Base-by-base conservation (phyloP, 2,888 invertebrate species). In the Drosophila affinis region DNA sequence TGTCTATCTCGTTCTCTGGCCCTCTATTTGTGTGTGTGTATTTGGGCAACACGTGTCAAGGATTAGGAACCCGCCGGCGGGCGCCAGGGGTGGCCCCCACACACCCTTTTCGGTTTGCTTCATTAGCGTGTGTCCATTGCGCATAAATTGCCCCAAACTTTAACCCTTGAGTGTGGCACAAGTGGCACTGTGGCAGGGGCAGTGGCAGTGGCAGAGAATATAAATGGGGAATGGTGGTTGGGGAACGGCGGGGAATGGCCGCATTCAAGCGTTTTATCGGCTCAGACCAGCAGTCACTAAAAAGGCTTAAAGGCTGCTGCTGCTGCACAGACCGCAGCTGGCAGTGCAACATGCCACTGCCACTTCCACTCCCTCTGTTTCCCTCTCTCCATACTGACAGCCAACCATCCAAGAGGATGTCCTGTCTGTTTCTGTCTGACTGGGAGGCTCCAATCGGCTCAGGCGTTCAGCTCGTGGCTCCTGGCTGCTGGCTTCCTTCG, bases 1-100 rank as follows among this genome's bases (percentile, higher is more conserved):
- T 14, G 14, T 44, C 53, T 9, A 3, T 21, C 24, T n/a, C n/a
- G 32, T 21, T 21, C 44, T 45, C 6, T 45, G 6, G 3, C 27
- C 45, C 21, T 21, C 59, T 29, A n/a, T 3, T 46, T 34, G 24
- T 12, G 49, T 44, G 12, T 17, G 34, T 48, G 54, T 71, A 44
- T 56, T 71, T 53, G 71, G 52, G 29, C 72, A 63, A 75, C 86
- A 85, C 86, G 81, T 82, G 81, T 70, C 72, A 47, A 60, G 77
- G 65, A 75, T 82, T 79, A 77, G 55, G 67, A 69, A 51, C 46
- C 48, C 65, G 60, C 61, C 72, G 69, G 64, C 32, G 81, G 75
- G 62, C 14, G 39, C 39, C 39, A 39, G 39, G 6, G 39, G 14
- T 14, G 14, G 14, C 47, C 9, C 32, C 32, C 32, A 32, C 32